These are phyloP conservation scores for Serinus canaria DNA, from an alignment of 2,113 vertebrate genomes.

Conservation along the genomic window DNA sequence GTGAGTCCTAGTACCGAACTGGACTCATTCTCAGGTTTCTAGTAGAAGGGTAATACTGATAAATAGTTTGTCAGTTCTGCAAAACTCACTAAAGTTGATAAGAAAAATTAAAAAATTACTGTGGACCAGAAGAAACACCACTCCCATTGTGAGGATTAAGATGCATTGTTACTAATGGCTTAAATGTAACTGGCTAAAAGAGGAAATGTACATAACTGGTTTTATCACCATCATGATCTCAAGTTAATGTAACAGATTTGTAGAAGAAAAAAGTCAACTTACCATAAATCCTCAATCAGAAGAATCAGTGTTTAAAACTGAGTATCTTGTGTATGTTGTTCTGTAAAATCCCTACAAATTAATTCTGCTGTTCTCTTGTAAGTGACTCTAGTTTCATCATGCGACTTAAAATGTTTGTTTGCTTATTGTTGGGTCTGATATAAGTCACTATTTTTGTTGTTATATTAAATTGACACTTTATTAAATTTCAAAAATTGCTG, in stretches of 20 bases:
- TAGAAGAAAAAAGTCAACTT: background rate
- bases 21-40: background rate
- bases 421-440: background rate
- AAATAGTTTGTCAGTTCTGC: background rate
- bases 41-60: no score
- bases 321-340: background rate
- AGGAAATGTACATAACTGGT: background rate
- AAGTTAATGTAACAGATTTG: slow-evolving; percentile 24
- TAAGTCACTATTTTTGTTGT: background rate
- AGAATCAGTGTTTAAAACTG: slow-evolving; percentile 53
- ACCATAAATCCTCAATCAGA: background rate
- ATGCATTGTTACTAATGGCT: background rate
- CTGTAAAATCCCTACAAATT: background rate
- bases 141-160: background rate
- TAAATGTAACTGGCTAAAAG: slow-evolving; percentile 1
- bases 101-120: background rate
- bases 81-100: background rate
- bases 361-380: background rate
- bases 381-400: background rate
- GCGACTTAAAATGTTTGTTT: background rate
- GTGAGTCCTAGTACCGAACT: background rate
- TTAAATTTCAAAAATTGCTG: background rate
- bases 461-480: background rate
- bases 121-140: background rate
- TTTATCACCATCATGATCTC: background rate